Evolutionary conservation across 2,113 vertebrate species (phyloP).

Genomic region (Strix aluco): DNA sequence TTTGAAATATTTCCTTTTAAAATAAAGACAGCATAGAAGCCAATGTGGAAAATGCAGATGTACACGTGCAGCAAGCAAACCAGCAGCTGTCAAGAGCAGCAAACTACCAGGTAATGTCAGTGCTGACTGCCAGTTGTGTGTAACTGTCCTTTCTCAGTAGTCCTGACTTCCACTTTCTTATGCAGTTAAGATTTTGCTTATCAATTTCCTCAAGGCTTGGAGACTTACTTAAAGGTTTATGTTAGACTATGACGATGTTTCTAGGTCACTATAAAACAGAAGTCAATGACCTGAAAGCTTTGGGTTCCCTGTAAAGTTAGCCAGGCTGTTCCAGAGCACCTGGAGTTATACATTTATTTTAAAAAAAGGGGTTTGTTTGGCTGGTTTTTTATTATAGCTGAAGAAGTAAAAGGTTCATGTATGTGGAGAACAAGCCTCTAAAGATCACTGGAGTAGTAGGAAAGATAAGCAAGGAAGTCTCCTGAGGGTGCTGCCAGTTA

Average conservation of each 20-base stretch:
- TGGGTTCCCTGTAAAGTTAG: not conserved
- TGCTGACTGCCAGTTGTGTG: not conserved
- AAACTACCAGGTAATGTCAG: conserved; percentile 85
- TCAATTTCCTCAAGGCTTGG: not conserved
- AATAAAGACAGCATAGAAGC: conserved; percentile 97
- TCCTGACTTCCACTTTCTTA: not conserved
- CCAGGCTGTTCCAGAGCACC: not conserved
- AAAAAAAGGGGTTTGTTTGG: not conserved
- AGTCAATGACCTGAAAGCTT: not conserved
- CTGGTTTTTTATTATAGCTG: not conserved
- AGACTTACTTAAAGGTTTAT: not conserved
- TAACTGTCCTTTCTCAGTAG: not conserved
- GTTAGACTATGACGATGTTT: not conserved
- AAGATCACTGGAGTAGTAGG: not conserved
- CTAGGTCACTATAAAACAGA: not conserved
- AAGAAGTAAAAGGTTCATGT: not conserved
- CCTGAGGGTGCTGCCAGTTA: not conserved
- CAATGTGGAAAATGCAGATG: conserved; percentile 91
- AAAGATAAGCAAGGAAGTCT: not conserved
- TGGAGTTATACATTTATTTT: not conserved
- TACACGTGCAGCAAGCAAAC: conserved; percentile 86
- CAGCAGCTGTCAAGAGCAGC: conserved; percentile 90
- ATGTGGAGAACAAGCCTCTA: not conserved
- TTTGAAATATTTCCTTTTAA: conserved; percentile 2
- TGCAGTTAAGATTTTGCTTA: not conserved